Evolutionary conservation across 2,888 invertebrate genomes (phyloP), one percentile per base, ranked within the genome.

Genomic region (Philhelius pedissequus): DNA sequence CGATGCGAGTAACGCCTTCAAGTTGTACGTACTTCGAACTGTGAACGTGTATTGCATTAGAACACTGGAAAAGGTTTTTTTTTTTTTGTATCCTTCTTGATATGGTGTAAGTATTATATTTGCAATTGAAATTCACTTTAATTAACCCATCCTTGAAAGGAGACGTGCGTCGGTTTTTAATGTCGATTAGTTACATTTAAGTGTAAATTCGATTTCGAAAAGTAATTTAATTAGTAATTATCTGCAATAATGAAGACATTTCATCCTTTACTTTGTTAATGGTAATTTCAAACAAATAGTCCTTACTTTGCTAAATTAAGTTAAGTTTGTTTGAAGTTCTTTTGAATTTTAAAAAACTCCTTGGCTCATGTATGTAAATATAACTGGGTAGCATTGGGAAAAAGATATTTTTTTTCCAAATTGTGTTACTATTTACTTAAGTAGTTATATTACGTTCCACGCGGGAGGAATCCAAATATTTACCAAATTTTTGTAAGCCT

Each of bases 21-120:
- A 64, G 54, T 13, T 22, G n/a, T 30, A 1, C 18, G 32, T 43
- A 54, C 20, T 35, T 25, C n/a, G 15, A 27, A 20, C 15, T 58
- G 35, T 18, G 71, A 18, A 70, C 77, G 62, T 77, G 77, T 22
- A 70, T 62, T 35, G 68, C 38, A 56, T 56, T 20, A n/a, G 0
- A 62, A 62, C n/a, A n/a, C 4, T 27, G 25, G 27, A 58, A n/a
- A n/a, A 38, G 2, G 7, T 15, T 40, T 38, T 40, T 3, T 32
- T 35, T 60, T 40, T 7, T 20, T n/a, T n/a, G n/a, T n/a, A n/a
- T n/a, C n/a, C n/a, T n/a, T n/a, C n/a, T n/a, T n/a, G n/a, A n/a
- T n/a, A n/a, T n/a, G n/a, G n/a, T n/a, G n/a, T n/a, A n/a, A n/a
- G n/a, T n/a, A n/a, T n/a, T n/a, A n/a, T n/a, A 40, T 60, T 32